Evolutionary conservation across 2,113 vertebrate genomes (phyloP).

Genomic region (Phaethornis superciliosus): DNA sequence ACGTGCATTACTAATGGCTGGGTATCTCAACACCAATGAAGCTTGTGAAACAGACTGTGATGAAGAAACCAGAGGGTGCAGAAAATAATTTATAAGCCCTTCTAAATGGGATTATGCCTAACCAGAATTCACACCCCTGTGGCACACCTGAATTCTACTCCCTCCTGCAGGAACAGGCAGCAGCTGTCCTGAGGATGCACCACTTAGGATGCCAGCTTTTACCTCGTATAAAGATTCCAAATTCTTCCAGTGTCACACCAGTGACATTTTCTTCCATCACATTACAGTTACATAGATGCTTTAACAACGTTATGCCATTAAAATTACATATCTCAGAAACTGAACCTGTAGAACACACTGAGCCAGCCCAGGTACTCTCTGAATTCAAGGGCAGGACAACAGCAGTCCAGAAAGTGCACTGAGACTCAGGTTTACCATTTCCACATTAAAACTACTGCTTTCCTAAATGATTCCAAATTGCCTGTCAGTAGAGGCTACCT

Average conservation of each 20-base stretch:
- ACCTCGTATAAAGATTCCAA: neutral
- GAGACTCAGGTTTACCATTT: neutral
- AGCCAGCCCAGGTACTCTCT: neutral
- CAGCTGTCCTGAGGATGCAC: neutral
- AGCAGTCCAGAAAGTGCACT: neutral
- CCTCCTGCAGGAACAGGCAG: neutral
- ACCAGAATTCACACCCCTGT: neutral
- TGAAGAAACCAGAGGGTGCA: neutral
- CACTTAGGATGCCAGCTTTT: neutral
- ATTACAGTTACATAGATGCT: neutral
- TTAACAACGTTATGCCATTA: neutral
- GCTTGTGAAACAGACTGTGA: neutral
- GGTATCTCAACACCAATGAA: neutral
- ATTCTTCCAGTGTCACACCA: neutral
- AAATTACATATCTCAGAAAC: neutral
- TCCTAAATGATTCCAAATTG: neutral
- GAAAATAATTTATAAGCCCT: neutral
- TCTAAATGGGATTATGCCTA: neutral
- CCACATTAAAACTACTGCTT: neutral
- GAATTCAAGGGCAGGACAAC: neutral
- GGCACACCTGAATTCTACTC: neutral
- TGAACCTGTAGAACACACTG: neutral
- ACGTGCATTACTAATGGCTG: neutral
- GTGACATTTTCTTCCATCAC: neutral
- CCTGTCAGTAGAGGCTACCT: neutral